These are phyloP conservation scores for Sebastes aleutianus DNA, from an alignment of 2,797 vertebrate genomes.

Conservation along the genomic window DNA sequence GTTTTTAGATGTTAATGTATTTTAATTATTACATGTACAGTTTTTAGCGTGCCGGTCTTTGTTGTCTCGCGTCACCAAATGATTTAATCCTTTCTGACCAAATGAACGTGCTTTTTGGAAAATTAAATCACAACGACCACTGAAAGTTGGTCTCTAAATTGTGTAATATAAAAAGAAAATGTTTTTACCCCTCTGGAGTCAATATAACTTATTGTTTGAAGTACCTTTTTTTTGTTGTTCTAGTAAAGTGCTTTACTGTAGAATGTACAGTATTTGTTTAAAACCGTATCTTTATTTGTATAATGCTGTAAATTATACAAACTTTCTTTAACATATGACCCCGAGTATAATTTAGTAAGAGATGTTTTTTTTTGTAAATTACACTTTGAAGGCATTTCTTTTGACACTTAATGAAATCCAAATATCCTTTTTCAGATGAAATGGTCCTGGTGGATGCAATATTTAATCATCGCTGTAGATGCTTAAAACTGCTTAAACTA, in stretches of 20 bases:
- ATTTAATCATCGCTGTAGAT: background rate
- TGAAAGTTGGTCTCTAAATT: slow-evolving; percentile 63
- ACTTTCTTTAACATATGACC: slow-evolving; percentile 19
- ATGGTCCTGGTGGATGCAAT: background rate
- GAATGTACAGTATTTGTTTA: slow-evolving; percentile 71
- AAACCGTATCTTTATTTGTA: slow-evolving; percentile 54
- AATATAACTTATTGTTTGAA: slow-evolving; percentile 57
- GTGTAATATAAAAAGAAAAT: slow-evolving; percentile 2
- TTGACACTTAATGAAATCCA: slow-evolving; percentile 2
- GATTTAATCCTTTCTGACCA: slow-evolving; percentile 33
- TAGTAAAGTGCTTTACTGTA: slow-evolving; percentile 63
- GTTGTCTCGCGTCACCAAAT: slow-evolving; percentile 1
- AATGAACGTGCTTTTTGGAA: slow-evolving; percentile 39
- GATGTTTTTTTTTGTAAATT: slow-evolving; percentile 23
- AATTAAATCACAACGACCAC: slow-evolving; percentile 25
- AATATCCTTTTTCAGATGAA: background rate
- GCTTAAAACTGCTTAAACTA: background rate
- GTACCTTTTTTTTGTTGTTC: slow-evolving; percentile 4
- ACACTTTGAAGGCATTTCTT: slow-evolving; percentile 34
- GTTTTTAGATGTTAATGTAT: slow-evolving; percentile 47
- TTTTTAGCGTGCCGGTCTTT: slow-evolving; percentile 27
- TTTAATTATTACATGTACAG: slow-evolving; percentile 53
- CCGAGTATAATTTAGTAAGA: slow-evolving; percentile 22
- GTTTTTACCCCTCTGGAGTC: slow-evolving; percentile 18
- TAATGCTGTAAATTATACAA: slow-evolving; percentile 66